Evolutionary conservation across 2,888 invertebrate species (phyloP).

Genomic region (Agriopis leucophaearia): DNA sequence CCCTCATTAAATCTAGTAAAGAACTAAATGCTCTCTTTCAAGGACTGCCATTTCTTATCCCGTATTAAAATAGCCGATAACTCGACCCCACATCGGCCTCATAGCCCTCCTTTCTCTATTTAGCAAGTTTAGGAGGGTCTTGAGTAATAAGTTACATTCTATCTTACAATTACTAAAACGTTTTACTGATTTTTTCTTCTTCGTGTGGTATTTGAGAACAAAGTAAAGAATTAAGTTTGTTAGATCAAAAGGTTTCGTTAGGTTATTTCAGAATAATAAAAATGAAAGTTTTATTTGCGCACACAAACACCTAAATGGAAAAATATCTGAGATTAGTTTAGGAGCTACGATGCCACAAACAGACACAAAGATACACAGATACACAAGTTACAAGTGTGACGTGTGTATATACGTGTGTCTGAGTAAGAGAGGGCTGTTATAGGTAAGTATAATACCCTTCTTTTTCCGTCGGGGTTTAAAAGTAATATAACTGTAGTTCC

Average conservation of each 20-base stretch:
- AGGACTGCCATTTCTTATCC: constrained; percentile 6
- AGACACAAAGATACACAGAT: too few species aligned
- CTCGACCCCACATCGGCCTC: constrained; percentile 3
- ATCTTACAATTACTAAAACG: constrained; percentile 7
- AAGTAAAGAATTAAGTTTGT: neutral
- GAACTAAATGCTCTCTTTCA: neutral
- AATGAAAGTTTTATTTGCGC: too few species aligned
- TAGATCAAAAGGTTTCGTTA: neutral
- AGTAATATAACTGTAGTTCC: too few species aligned
- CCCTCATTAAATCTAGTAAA: constrained; percentile 10
- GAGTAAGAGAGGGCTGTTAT: too few species aligned
- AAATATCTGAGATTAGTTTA: too few species aligned
- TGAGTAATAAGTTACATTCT: constrained; percentile 11
- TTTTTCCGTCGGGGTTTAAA: too few species aligned
- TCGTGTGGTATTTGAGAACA: constrained; percentile 6
- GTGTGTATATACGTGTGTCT: too few species aligned
- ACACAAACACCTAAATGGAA: too few species aligned
- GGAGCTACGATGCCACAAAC: too few species aligned
- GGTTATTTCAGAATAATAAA: too few species aligned
- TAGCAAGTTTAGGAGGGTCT: constrained; percentile 19
- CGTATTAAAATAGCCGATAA: constrained; percentile 12
- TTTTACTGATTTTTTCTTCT: constrained; percentile 2
- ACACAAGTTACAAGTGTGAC: too few species aligned
- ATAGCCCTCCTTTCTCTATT: constrained; percentile 15
- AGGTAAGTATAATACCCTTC: too few species aligned